Evolutionary conservation across 2,888 invertebrate species (phyloP).

Genomic region (Trichopria drosophilae): DNA sequence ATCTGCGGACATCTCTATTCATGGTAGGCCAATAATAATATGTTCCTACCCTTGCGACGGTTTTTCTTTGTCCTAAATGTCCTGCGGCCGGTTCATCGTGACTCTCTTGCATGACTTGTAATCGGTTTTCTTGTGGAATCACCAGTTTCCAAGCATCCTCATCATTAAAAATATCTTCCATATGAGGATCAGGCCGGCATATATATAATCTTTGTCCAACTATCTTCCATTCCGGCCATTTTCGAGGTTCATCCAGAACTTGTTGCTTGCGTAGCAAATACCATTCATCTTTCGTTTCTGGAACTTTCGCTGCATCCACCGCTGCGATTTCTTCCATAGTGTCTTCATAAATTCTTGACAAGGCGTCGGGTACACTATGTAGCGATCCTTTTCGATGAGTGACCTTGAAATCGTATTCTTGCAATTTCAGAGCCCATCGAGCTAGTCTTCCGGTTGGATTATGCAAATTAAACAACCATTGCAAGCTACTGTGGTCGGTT

Average conservation of each 20-base stretch:
- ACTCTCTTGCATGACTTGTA: neutral
- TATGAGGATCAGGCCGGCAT: neutral
- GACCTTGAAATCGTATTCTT: constrained; percentile 31
- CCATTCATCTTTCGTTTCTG: too few species aligned
- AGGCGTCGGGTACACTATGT: constrained; percentile 28
- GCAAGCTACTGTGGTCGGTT: constrained; percentile 38
- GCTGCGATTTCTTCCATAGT: neutral
- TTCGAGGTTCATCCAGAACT: neutral
- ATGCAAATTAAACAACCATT: constrained; percentile 35
- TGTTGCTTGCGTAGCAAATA: too few species aligned
- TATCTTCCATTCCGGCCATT: neutral
- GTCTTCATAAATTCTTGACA: constrained; percentile 19
- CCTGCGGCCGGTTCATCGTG: neutral
- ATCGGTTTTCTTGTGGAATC: neutral
- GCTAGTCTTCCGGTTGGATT: constrained; percentile 33
- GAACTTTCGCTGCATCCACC: neutral
- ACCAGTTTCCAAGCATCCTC: neutral
- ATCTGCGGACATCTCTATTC: neutral
- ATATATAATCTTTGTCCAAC: neutral
- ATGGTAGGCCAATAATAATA: neutral
- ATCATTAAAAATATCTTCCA: neutral
- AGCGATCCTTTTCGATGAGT: constrained; percentile 28
- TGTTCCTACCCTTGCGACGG: neutral
- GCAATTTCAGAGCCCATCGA: constrained; percentile 30
- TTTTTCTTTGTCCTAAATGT: neutral